Evolutionary conservation across 2,113 vertebrate species (phyloP), one percentile per base, ranked within the genome.

Genomic region (Rhinoderma darwinii): DNA sequence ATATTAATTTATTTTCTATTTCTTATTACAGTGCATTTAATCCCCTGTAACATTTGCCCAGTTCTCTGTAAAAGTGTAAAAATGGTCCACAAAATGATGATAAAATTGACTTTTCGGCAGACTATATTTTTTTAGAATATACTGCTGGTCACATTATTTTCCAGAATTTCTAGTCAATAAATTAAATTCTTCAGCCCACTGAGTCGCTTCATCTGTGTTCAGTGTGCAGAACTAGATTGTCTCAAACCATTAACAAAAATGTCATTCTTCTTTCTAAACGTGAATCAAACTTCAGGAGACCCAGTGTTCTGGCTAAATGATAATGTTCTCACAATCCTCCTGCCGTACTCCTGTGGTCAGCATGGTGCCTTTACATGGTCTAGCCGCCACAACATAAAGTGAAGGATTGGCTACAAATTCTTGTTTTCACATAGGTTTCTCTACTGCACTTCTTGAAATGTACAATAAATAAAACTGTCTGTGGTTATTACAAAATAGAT

Each of bases 181-280:
- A 86, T 81, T 44, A 82, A 74, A 86, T 82, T 86, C 77, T 59
- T 56, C 66, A 86, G 66, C 32, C 78, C 85, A 74, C 51, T 86
- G 78, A 56, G 63, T 86, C 78, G 37, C 61, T 81, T 86, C n/a
- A 80, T 81, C 47, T 86, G 63, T 47, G 66, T 39, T 72, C 35
- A 56, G 72, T 54, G 39, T 81, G 51, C 77, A 86, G 56, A 86
- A 81, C 85, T 18, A n/a, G 63, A 59, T 79, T 86, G 66, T 86
- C 78, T 81, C 56, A 59, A 81, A 37, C 77, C 18, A 30, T 82
- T 86, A 86, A 81, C 79, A 70, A 54, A 81, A 86, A 68, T 82
- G 77, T 54, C 85, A 86, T 81, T 86, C 85, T 86, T 41, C 27
- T 78, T 72, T 80, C 63, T 27, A 82, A 66, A 74, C 77, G 51